Evolutionary conservation across 2,797 vertebrate species (phyloP), one percentile per base, ranked within the genome.

Genomic region (Taenioides sp.): DNA sequence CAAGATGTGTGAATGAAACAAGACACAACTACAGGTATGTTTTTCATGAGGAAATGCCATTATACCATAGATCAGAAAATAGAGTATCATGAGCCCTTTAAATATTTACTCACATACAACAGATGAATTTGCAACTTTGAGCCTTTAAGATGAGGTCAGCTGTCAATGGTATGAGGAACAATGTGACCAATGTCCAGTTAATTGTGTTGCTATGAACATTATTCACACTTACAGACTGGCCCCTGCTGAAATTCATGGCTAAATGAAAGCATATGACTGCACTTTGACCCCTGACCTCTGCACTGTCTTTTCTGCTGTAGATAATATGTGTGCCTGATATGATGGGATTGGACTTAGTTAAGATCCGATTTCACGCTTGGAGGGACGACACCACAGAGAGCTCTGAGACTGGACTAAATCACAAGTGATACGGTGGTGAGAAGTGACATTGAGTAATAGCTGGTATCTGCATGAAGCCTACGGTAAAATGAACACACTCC

Each of bases 321-420:
- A 16, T 74, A 55, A 61, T 59, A 43, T 11, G 23, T 20, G 37
- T 14, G 4, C 23, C 22, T 43, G 65, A 72, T 69, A 25, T 62
- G 25, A 68, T 52, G 27, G 62, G 47, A 20, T 59, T 66, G 64
- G 61, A 17, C 71, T 65, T 28, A 37, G 16, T 72, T 72, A 37
- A 20, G 55, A 66, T 76, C 69, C 49, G 18, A 79, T 83, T 85
- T 82, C 73, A 75, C 78, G 77, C 75, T 47, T 67, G 70, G 16
- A 58, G 78, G 74, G 74, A 49, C 64, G 61, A 72, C 69, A 61
- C 61, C 57, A 67, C 65, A 47, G 67, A 47, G 40, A 4, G 10
- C 59, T 69, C 40, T 55, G 67, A 68, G 72, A 69, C 28, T 16
- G 27, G 57, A 75, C 25, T 64, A 11, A 71, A 34, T 7, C 47